These are phyloP conservation scores for Venturia canescens DNA, from an alignment of 1,140 invertebrate genomes.

Conservation along the genomic window DNA sequence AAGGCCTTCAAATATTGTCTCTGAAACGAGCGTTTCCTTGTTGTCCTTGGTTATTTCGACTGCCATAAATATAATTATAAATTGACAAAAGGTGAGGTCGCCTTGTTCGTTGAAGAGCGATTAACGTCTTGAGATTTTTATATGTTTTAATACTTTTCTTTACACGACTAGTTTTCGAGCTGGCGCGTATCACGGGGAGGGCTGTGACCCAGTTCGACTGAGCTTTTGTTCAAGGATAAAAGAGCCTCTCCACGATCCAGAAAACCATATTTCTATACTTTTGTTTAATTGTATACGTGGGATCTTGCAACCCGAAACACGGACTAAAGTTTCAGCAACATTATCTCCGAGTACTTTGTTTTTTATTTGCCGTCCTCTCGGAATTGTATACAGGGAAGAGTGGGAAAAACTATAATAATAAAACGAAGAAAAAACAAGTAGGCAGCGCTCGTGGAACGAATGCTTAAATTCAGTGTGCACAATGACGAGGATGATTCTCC, in stretches of 20 bases:
- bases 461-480: neutral
- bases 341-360: neutral
- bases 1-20: too few relatives aligned
- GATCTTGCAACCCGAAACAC: neutral
- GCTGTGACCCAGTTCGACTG: constrained; percentile 29
- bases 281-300: neutral
- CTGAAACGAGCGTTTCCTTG: too few relatives aligned
- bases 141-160: neutral
- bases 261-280: constrained; percentile 18
- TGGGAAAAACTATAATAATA: neutral
- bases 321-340: neutral
- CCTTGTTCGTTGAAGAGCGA: neutral
- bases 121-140: neutral
- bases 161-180: neutral
- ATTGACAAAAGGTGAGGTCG: too few relatives aligned
- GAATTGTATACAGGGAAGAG: neutral
- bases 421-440: too few relatives aligned
- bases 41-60: too few relatives aligned
- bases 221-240: constrained; percentile 27
- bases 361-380: neutral
- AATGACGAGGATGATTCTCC: neutral
- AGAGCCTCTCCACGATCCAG: neutral
- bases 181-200: neutral
- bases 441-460: neutral
- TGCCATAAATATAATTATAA: too few relatives aligned